Evolutionary conservation across 2,113 vertebrate genomes (phyloP).

Genomic region (Urocolius indicus): DNA sequence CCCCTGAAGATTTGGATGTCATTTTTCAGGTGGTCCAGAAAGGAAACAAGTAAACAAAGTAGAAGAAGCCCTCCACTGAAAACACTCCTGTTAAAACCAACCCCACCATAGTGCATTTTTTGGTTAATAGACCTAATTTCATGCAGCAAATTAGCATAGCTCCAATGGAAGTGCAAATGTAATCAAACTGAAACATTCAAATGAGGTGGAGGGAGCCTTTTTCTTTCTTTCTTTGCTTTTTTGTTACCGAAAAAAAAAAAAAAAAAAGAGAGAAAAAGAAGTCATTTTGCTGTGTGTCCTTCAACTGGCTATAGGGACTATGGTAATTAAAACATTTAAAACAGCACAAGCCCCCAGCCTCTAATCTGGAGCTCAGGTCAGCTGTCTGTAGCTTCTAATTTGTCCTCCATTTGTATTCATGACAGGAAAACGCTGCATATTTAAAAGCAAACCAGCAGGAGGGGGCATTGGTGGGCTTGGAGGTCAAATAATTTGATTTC

Average conservation of each 20-base stretch:
- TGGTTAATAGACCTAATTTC: constrained; percentile 74
- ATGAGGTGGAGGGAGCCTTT: constrained; percentile 56
- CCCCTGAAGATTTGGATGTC: neutral
- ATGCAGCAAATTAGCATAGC: constrained; percentile 77
- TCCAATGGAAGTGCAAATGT: constrained; percentile 78
- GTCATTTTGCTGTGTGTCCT: constrained; percentile 86
- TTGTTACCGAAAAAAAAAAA: constrained; percentile 26
- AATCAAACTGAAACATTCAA: constrained; percentile 73
- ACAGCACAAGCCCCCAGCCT: constrained; percentile 83
- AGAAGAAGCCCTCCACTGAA: neutral
- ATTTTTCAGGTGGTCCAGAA: neutral
- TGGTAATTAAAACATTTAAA: constrained; percentile 97
- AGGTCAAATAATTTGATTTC: constrained; percentile 99
- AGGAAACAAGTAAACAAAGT: neutral
- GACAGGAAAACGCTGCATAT: constrained; percentile 94
- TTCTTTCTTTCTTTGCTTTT: constrained; percentile 62
- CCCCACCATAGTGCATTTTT: neutral
- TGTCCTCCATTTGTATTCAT: constrained; percentile 98
- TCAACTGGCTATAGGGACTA: constrained; percentile 85
- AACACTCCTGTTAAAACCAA: constrained; percentile 6
- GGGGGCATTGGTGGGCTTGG: constrained; percentile 86
- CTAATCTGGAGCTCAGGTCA: constrained; percentile 93
- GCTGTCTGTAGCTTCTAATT: constrained; percentile 98
- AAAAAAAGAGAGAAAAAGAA: neutral
- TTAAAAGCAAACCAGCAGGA: constrained; percentile 92